Evolutionary conservation across 2,888 invertebrate genomes (phyloP).

Genomic region (Eulithis prunata): DNA sequence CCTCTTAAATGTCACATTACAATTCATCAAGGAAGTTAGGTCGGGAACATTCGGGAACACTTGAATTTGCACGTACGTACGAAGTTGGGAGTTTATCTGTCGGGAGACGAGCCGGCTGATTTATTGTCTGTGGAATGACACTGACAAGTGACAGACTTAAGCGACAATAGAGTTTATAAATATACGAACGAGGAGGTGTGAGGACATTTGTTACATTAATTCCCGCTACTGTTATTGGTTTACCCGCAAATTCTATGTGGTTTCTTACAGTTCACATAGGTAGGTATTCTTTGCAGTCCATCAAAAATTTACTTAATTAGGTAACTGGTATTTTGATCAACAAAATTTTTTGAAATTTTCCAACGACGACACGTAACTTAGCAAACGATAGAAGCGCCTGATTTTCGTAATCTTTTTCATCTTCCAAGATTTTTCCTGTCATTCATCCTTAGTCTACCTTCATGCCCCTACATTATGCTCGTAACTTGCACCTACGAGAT

Average conservation of each 20-base stretch:
- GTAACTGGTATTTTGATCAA: too few relatives aligned
- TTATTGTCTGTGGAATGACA: slow-evolving; percentile 47
- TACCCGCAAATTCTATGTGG: too few relatives aligned
- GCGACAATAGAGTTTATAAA: slow-evolving; percentile 26
- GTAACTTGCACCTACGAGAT: slow-evolving; percentile 52
- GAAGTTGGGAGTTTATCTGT: slow-evolving; percentile 57
- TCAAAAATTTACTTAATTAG: too few relatives aligned
- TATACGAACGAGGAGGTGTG: background rate
- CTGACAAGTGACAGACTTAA: slow-evolving; percentile 41
- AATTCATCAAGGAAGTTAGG: slow-evolving; percentile 49
- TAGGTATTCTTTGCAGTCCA: too few relatives aligned
- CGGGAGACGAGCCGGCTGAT: slow-evolving; percentile 52
- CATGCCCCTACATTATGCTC: slow-evolving; percentile 24
- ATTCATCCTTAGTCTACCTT: slow-evolving; percentile 18
- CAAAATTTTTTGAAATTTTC: too few relatives aligned
- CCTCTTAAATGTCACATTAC: slow-evolving; percentile 47
- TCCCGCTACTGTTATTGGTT: too few relatives aligned
- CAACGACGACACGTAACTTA: too few relatives aligned
- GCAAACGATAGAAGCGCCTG: too few relatives aligned
- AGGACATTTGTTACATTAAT: too few relatives aligned
- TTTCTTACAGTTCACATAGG: too few relatives aligned
- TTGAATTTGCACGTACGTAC: slow-evolving; percentile 57
- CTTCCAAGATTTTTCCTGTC: slow-evolving; percentile 32
- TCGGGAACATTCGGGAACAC: slow-evolving; percentile 38
- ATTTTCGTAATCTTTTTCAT: slow-evolving; percentile 11